Conservation (phyloP, 2,888 invertebrate species). For the Pollenia amentaria region DNA sequence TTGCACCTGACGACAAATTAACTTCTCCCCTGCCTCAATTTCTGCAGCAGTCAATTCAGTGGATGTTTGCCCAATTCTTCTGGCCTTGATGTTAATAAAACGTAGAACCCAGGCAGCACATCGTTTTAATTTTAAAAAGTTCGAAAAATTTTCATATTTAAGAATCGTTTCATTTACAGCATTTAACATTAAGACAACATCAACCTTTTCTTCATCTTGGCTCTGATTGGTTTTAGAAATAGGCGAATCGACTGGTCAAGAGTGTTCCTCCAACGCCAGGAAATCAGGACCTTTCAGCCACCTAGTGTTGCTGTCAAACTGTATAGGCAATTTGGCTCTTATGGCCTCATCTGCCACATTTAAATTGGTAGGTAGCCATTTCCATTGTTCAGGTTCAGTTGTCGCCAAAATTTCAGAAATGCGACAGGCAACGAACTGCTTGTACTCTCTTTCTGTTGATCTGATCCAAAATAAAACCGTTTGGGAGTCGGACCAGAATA, state of each 20-base stretch:
- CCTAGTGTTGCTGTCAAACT: neutral
- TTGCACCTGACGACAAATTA: conserved; percentile 42
- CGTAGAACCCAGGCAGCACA: conserved; percentile 33
- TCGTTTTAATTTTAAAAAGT: conserved; percentile 33
- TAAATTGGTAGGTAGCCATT: conserved; percentile 62
- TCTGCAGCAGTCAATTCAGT: conserved; percentile 52
- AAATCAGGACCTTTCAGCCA: conserved; percentile 58
- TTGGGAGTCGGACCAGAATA: too few species aligned
- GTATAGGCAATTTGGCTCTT: neutral
- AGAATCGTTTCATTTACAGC: neutral
- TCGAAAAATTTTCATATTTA: neutral
- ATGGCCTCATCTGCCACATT: conserved; percentile 64
- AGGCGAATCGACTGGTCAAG: conserved; percentile 10
- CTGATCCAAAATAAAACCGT: conserved; percentile 72
- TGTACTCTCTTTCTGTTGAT: conserved; percentile 73
- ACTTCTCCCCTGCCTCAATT: conserved; percentile 45
- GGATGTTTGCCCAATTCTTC: neutral
- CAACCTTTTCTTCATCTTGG: conserved; percentile 4
- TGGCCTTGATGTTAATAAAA: conserved; percentile 5
- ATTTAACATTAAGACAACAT: neutral
- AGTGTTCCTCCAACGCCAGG: conserved; percentile 2
- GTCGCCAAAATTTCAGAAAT: conserved; percentile 61
- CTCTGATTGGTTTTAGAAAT: neutral
- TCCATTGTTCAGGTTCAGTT: conserved; percentile 60
- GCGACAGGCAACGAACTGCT: conserved; percentile 60